Evolutionary conservation across 1,140 invertebrate genomes (phyloP).

Genomic region (Drosophila littoralis): DNA sequence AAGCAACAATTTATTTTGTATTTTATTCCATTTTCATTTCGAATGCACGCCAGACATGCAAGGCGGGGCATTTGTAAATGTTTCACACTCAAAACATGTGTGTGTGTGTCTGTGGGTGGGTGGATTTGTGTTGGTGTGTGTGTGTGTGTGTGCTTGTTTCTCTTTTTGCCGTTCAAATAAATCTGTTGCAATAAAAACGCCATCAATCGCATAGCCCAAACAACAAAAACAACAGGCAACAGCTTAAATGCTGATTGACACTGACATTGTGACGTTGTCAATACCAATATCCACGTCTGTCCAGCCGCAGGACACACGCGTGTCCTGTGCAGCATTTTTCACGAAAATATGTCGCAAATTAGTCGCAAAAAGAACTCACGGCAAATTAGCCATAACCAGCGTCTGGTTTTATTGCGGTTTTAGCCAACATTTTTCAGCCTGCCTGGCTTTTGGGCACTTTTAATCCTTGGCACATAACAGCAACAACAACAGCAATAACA

Average conservation of each 20-base stretch:
- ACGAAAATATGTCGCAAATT: constrained; percentile 49
- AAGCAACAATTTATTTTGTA: constrained; percentile 60
- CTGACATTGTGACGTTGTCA: constrained; percentile 71
- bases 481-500: not conserved
- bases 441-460: constrained; percentile 9
- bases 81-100: constrained; percentile 26
- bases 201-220: constrained; percentile 52
- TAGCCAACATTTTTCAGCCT: constrained; percentile 12
- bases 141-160: constrained; percentile 40
- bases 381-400: constrained; percentile 57
- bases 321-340: constrained; percentile 41
- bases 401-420: constrained; percentile 24
- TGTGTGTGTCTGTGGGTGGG: constrained; percentile 12
- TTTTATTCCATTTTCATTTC: constrained; percentile 53
- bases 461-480: constrained; percentile 18
- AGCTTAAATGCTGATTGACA: constrained; percentile 75
- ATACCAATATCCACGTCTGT: constrained; percentile 47
- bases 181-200: constrained; percentile 73
- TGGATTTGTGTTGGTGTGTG: constrained; percentile 24
- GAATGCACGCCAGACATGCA: constrained; percentile 46
- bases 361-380: constrained; percentile 29
- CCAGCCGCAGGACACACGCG: constrained; percentile 34
- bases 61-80: constrained; percentile 45
- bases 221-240: constrained; percentile 23
- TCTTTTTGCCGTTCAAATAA: constrained; percentile 67